Evolutionary conservation across 2,888 invertebrate genomes (phyloP), one percentile per base, ranked within the genome.

Genomic region (Rhingia rostrata): DNA sequence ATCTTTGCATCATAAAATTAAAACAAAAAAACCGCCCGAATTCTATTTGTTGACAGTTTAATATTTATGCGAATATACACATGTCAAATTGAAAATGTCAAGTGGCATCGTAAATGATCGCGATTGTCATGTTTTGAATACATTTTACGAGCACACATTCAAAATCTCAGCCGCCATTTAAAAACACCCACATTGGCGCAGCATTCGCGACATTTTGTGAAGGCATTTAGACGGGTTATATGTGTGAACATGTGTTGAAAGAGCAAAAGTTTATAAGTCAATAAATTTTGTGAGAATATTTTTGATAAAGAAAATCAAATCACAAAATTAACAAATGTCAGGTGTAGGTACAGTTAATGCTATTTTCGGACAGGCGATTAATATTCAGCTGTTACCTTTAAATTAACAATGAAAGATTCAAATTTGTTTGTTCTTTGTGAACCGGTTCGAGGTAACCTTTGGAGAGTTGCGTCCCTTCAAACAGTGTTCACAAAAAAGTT

Each of bases 371-470:
- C 10, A 7, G 7, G 41, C 41, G 6, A 22, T 22, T 2, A 22
- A 22, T 22, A 22, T 22, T 22, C 22, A 22, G 22, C 22, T 22
- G 22, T 22, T 22, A 22, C 22, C 22, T 22, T 22, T 22, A 2
- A 22, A 22, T 22, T 22, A 22, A 22, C 2, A 22, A 22, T 22
- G 2, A 2, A 22, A 2, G 22, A 22, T 22, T 22, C 22, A 2
- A 22, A 22, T 22, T 22, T 22, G 1, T 22, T 22, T 2, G 1
- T 22, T 22, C 2, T 22, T 22, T 22, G 22, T 88, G 92, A 90
- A 58, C 92, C 93, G 22, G 86, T 93, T 56, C 91, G 91, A 90
- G 93, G 94, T 93, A 92, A 54, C 10, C 12, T 6, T 5, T 22
- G 22, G 22, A 0, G 35, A 22, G 14, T 4, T 37, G 6, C 4